Base-by-base conservation (phyloP, 1,140 invertebrate genomes). In the Contarinia nasturtii region DNA sequence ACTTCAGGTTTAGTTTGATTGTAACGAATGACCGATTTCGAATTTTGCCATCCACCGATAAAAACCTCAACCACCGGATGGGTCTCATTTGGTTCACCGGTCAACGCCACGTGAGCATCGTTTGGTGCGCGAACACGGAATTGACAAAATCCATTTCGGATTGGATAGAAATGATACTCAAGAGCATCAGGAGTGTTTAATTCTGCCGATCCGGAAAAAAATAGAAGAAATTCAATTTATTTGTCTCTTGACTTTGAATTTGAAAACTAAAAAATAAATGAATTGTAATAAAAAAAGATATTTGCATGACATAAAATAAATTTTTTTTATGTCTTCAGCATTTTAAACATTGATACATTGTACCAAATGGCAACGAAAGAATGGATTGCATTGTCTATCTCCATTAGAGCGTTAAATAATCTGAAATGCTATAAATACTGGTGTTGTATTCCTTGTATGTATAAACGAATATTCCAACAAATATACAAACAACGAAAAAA, bases 11-110 rank as follows among this genome's bases (percentile, higher is more conserved):
- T 84, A 2, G 73, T 68, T 50, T 75, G 73, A 58, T 87, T 84
- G 55, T 76, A 77, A 46, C 84, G 76, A 54, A 88, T 82, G 0
- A 83, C 79, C n/a, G 80, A 84, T 65, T 86, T 88, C 44, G 69
- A 67, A 57, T 88, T 88, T 8, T 71, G 70, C 86, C 86, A 89
- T 45, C 84, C 84, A 20, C 86, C 86, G 50, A 89, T 71, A 60
- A 88, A 86, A 12, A 82, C 74, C 70, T 87, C 84, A 57, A 74
- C 75, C 67, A 86, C 82, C 8, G 82, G 82, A 34, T 79, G 74
- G 2, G 68, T 66, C 52, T 80, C 82, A 20, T 67, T 57, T 1
- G 81, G 73, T 0, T 67, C 71, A 33, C 72, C 65, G 8, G 79
- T 79, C 1, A 89, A 69, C 0, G 81, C 82, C 51, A 89, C 54